Evolutionary conservation across 2,113 vertebrate species (phyloP).

Genomic region (Empidonax alnorum): DNA sequence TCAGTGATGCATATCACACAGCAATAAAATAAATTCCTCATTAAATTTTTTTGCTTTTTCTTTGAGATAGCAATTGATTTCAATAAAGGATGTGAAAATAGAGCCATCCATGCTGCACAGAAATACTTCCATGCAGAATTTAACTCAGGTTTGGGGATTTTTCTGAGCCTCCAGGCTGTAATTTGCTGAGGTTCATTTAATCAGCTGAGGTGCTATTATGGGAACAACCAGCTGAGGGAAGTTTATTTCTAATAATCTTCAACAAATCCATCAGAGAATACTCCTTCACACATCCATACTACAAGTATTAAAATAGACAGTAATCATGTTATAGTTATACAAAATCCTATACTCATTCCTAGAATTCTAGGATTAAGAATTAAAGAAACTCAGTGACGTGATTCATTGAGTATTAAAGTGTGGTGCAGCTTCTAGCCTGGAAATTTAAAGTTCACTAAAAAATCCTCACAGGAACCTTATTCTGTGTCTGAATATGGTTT

Average conservation of each 20-base stretch:
- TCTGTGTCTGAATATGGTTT: neutral
- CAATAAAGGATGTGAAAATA: neutral
- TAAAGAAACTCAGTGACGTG: neutral
- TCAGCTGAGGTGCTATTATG: slow-evolving; percentile 1
- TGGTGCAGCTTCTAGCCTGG: neutral
- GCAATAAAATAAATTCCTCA: neutral
- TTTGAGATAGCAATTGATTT: neutral
- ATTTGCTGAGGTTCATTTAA: slow-evolving; percentile 32
- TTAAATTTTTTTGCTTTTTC: neutral
- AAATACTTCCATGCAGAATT: neutral
- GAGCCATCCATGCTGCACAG: neutral
- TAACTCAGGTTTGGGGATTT: neutral
- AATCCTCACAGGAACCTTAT: neutral
- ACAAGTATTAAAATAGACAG: neutral
- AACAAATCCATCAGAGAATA: neutral
- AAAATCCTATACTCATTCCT: neutral
- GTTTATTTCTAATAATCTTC: slow-evolving; percentile 31
- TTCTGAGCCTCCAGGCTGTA: neutral
- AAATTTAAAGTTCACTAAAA: neutral
- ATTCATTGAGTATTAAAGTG: neutral
- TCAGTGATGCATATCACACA: neutral
- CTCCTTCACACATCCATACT: neutral
- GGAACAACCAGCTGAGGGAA: slow-evolving; percentile 3
- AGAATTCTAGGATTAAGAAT: neutral
- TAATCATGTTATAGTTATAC: neutral